Conservation (phyloP, 2,888 invertebrate genomes). For the Chorisops tibialis region DNA sequence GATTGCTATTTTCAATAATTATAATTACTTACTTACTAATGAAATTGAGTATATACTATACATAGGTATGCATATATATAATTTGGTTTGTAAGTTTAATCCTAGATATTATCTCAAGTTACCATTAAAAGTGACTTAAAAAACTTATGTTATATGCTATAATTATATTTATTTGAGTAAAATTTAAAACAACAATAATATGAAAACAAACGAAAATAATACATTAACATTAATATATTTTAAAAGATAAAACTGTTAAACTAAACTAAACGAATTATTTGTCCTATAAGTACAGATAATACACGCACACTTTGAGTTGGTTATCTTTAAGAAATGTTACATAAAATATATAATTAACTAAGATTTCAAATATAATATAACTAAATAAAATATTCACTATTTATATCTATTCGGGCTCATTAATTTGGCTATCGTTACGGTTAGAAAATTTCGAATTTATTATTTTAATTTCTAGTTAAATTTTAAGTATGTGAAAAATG, state of each 20-base stretch:
- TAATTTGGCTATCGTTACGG: no score
- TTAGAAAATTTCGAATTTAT: no score
- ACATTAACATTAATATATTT: not conserved
- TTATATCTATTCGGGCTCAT: not conserved
- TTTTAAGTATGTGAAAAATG: no score
- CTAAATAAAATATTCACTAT: not conserved
- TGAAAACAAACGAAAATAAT: not conserved
- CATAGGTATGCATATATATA: no score
- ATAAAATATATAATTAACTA: not conserved
- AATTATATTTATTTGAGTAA: conserved; percentile 20
- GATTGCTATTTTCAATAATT: no score
- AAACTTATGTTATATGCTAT: conserved; percentile 8
- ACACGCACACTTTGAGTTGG: not conserved
- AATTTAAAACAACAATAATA: conserved; percentile 11
- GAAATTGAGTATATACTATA: no score
- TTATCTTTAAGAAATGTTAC: not conserved
- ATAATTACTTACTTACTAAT: no score
- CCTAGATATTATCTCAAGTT: conserved; percentile 22
- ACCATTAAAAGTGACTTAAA: conserved; percentile 26
- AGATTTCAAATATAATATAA: not conserved
- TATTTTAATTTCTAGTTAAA: no score
- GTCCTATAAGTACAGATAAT: not conserved
- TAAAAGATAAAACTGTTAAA: not conserved
- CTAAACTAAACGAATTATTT: not conserved
- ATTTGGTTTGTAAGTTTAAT: not conserved